Evolutionary conservation across 2,113 vertebrate genomes (phyloP), one percentile per base, ranked within the genome.

Genomic region (Todiramphus chloris): DNA sequence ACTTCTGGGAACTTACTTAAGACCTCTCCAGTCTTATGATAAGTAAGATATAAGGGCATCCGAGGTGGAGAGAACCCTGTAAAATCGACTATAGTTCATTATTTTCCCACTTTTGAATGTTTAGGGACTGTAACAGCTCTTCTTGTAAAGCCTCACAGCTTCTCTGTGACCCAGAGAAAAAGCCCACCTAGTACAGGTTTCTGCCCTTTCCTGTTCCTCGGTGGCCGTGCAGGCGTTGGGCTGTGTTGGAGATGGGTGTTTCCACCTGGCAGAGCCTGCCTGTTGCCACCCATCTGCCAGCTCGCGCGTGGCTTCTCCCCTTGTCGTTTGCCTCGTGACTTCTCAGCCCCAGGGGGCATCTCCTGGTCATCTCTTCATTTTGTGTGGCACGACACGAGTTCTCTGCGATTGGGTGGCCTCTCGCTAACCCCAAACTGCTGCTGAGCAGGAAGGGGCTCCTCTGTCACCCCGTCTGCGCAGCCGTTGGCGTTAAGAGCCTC

Each of bases 21-120:
- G 99, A 96, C 98, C 99, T 31, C 98, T 99, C 81, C 99, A 99
- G 97, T 98, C 98, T 95, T 99, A 98, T 37, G 99, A 99, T 97
- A 99, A 99, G 99, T 99, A 99, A 99, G 99, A 96, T 89, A 94
- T n/a, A 90, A 96, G 46, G 74, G 59, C 66, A 89, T 91, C 83
- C 70, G 80, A 82, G 69, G 27, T 62, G 77, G 81, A 94, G 37
- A 81, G 30, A 67, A 75, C 67, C 67, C 73, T 63, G 43, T 74
- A 41, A 95, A 69, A 81, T 28, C 14, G 3, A 68, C 68, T 55
- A 6, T 13, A 90, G 44, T 55, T 77, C 86, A n/a, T 92, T 85
- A 43, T 58, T 77, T 91, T 90, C 86, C 80, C 68, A 70, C 87
- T 83, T 89, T 63, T 79, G 67, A 89, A 82, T 86, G 70, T 39